Base-by-base conservation (phyloP, 2,888 invertebrate species). In the Drosophila anomalata region DNA sequence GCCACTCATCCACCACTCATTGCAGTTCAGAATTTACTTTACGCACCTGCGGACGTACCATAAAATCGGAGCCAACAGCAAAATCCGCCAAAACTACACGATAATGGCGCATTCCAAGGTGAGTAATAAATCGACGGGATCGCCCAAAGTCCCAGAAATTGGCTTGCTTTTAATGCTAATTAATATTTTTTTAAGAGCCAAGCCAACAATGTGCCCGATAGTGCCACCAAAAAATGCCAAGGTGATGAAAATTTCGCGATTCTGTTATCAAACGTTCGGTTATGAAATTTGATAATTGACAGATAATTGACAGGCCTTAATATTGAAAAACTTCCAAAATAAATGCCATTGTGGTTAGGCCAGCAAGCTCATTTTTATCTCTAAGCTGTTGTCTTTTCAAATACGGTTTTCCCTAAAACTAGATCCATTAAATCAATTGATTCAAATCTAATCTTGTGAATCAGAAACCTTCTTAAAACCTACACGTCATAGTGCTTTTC, bases 71-170 rank as follows among this genome's bases (percentile, higher is more conserved):
- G 47, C 39, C 8, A 46, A 42, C 9, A 6, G 33, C n/a, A 47
- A 29, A 51, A 22, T 8, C 26, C 26, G 11, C 20, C 36, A 68
- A 42, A 29, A n/a, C n/a, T 29, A 24, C 9, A 46, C 42, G 39
- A 29, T 50, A 22, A 61, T 56, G 59, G 14, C 39, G 17, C 61
- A 68, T 63, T 66, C 72, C 62, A 52, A 75, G 70, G 79, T 80
- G 50, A 74, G 66, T 55, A 41, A 58, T 24, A 11, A 33, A 22
- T 29, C 1, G 9, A n/a, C 20, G 60, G 56, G 56, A 55, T 60
- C 56, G 56, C 26, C 26, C 56, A 36, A 36, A 36, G 44, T 46
- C 46, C 44, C 24, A 20, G 26, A 60, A 60, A 46, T 46, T 33
- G 33, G 29, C 31, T 8, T 8, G 17, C 20, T 20, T 60, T 46